phyloP scores from a whole-genome alignment of 2,797 vertebrate species.

The Propithecus deckenii region DNA sequence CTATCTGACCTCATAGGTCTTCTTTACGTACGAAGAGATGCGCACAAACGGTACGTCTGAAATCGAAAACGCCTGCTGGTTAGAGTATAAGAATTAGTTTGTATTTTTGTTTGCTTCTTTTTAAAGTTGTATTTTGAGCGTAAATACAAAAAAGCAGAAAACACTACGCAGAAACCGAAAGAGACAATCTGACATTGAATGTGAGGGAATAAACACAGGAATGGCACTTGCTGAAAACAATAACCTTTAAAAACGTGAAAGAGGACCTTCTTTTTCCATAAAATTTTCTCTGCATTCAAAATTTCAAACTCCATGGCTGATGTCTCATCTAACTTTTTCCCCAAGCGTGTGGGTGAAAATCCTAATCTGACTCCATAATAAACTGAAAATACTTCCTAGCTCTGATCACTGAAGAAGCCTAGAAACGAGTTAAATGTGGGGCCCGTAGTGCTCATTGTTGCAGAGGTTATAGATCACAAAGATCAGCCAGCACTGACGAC shows the following conservation, averaged over 20 bases:
- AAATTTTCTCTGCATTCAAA: background rate
- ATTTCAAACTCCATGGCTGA: background rate
- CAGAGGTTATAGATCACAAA: background rate
- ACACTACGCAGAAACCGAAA: background rate
- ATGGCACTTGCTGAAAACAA: background rate
- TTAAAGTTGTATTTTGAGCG: background rate
- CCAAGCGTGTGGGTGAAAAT: background rate
- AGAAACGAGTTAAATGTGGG: background rate
- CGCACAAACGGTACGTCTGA: background rate
- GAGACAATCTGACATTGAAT: background rate
- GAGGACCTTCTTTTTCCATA: background rate
- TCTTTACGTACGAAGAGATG: slow-evolving; percentile 65
- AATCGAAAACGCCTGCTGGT: background rate
- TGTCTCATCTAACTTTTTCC: background rate
- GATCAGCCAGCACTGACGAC: background rate
- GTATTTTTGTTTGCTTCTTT: background rate
- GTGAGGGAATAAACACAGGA: background rate
- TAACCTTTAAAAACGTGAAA: background rate
- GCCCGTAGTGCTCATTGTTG: background rate
- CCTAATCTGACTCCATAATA: background rate
- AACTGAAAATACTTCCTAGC: background rate
- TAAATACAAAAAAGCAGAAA: background rate
- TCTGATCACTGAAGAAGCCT: background rate
- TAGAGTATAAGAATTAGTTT: background rate
- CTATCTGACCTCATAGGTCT: slow-evolving; percentile 67